phyloP scores from a whole-genome alignment of 2,888 invertebrate genomes.

The Ornithoptera priamus region DNA sequence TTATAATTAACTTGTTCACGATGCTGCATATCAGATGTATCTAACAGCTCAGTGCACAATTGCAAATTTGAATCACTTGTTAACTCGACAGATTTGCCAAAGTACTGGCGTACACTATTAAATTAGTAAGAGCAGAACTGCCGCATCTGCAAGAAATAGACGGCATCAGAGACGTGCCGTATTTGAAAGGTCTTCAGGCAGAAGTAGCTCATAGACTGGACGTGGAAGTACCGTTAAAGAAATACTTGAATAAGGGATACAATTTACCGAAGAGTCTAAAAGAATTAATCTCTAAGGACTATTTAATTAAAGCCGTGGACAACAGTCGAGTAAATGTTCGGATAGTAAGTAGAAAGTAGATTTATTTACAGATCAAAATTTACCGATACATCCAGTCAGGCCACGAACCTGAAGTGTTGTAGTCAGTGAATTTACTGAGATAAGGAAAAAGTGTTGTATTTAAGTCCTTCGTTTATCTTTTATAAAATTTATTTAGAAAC shows the following conservation, averaged over 20 bases:
- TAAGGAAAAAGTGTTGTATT: too few species aligned
- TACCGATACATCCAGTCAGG: too few species aligned
- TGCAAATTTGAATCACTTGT: too few species aligned
- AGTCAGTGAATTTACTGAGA: too few species aligned
- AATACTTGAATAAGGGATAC: constrained; percentile 41
- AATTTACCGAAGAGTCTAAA: constrained; percentile 38
- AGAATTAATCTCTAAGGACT: constrained; percentile 38
- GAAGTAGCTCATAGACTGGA: constrained; percentile 56
- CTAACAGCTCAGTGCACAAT: too few species aligned
- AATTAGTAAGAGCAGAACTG: constrained; percentile 54
- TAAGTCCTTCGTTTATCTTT: too few species aligned
- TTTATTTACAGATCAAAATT: too few species aligned
- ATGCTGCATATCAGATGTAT: too few species aligned
- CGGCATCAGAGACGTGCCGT: constrained; percentile 52
- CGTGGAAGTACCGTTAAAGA: constrained; percentile 44
- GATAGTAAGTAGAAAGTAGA: constrained; percentile 45
- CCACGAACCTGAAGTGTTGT: too few species aligned
- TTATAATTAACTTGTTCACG: too few species aligned
- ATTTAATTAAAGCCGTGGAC: constrained; percentile 42
- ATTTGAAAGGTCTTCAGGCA: constrained; percentile 46
- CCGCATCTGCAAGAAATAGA: constrained; percentile 61
- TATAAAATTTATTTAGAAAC: too few species aligned
- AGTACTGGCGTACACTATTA: constrained; percentile 52
- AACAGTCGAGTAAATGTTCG: constrained; percentile 53
- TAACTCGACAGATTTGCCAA: constrained; percentile 47